These are phyloP conservation scores for Perithous albicinctus DNA, from an alignment of 2,888 invertebrate genomes.

Conservation along the genomic window DNA sequence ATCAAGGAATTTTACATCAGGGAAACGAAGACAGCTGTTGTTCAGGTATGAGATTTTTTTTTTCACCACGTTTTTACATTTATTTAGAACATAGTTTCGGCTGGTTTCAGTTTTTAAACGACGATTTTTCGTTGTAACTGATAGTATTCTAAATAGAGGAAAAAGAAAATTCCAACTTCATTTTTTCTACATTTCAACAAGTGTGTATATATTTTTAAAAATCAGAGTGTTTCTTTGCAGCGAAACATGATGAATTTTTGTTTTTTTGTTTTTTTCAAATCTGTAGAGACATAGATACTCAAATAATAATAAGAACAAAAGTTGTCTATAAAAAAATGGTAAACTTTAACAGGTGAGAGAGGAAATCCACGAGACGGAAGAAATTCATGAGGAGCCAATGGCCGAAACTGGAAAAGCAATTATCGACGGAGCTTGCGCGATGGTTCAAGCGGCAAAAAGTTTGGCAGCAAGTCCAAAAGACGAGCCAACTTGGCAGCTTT, in stretches of 20 bases:
- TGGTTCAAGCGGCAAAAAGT: slow-evolving; percentile 96
- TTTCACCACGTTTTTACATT: background rate
- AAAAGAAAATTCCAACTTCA: too few species aligned
- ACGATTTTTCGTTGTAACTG: too few species aligned
- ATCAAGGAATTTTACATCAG: slow-evolving; percentile 50
- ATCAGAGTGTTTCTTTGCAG: too few species aligned
- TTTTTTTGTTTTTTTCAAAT: too few species aligned
- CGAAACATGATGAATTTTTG: too few species aligned
- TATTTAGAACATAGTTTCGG: background rate
- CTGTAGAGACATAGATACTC: too few species aligned
- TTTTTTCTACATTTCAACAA: too few species aligned
- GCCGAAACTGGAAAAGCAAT: slow-evolving; percentile 92
- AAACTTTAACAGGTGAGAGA: slow-evolving; percentile 55
- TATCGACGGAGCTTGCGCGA: slow-evolving; percentile 94
- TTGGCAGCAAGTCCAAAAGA: slow-evolving; percentile 96
- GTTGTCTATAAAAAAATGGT: background rate
- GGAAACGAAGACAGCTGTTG: slow-evolving; percentile 56
- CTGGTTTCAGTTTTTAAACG: too few species aligned
- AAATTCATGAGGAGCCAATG: slow-evolving; percentile 90
- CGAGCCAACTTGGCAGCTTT: slow-evolving; percentile 96
- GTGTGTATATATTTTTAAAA: too few species aligned
- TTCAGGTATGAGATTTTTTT: slow-evolving; percentile 42
- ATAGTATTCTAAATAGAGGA: too few species aligned
- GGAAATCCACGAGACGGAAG: slow-evolving; percentile 76
- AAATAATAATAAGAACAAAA: too few species aligned